Base-by-base conservation (phyloP, 2,888 invertebrate species). In the Cepaea hortensis region DNA sequence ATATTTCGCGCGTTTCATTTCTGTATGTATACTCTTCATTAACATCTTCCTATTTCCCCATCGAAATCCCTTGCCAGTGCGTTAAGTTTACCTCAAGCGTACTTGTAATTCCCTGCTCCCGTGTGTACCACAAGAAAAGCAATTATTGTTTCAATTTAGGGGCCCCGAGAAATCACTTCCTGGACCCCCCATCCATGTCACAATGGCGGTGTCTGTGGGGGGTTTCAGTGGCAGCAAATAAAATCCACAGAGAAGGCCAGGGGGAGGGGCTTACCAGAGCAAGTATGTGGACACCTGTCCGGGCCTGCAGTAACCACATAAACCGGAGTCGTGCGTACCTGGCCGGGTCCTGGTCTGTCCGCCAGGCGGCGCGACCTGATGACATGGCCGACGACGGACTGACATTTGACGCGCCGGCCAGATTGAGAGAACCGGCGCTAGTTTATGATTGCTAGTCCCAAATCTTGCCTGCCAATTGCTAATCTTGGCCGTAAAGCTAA, bases 361-460 rank as follows among this genome's bases (percentile, higher is more conserved):
- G 85, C 65, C 81, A 81, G 68, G 65, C 76, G 85, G 82, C 82
- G 86, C 82, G 77, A 81, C 86, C 80, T 20, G 50, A 35, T 72
- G 85, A 48, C 85, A 73, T 79, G 85, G 61, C 80, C 72, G 85
- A 46, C 80, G 79, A 50, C 79, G 50, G 23, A 65, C 11, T 76
- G 85, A 79, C 80, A 46, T 70, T 79, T 73, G 80, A 61, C 80
- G 85, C 80, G 80, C 80, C 85, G 72, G 80, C 80, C 80, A 61
- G 79, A 46, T 85, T 85, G 70, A 85, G 18, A 46, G 13, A 48
- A 23, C 35, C 65, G 11, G 11, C 55, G 35, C 77, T 70, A 61
- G 80, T 46, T 55, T 80, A 62, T 80, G 85, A 85, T 80, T 80
- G 73, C 65, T 35, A 48, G 55, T 35, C 65, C 46, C 20, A 15